Conservation (phyloP, 2,888 invertebrate species). For the Panzeria rudis region DNA sequence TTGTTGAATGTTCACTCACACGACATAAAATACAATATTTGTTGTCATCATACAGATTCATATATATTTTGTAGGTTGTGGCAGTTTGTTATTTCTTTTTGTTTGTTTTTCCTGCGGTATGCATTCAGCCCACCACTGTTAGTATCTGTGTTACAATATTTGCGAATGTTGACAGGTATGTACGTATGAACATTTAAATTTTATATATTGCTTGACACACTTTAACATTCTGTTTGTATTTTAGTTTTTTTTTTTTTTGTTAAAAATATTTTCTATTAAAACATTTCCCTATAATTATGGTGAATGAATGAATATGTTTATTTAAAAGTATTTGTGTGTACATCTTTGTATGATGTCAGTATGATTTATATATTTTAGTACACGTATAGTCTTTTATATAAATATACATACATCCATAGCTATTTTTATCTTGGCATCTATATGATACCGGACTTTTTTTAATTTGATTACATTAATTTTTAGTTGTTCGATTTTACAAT, state of each 20-base stretch:
- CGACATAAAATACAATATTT: constrained; percentile 64
- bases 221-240: constrained; percentile 41
- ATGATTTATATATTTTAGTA: constrained; percentile 8
- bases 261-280: constrained; percentile 30
- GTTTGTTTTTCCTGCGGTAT: constrained; percentile 49
- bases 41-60: constrained; percentile 39
- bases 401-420: no score
- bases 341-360: neutral
- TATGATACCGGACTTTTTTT: no score
- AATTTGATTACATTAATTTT: no score
- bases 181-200: constrained; percentile 10
- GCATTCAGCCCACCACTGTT: constrained; percentile 34
- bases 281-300: constrained; percentile 50
- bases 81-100: constrained; percentile 16
- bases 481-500: no score
- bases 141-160: constrained; percentile 7
- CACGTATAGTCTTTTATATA: no score
- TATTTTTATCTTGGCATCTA: no score
- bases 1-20: constrained; percentile 38
- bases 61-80: constrained; percentile 39
- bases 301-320: neutral
- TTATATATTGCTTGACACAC: constrained; percentile 53
- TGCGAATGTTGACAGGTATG: constrained; percentile 9
- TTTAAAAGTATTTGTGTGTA: neutral
- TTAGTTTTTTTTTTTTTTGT: neutral